These are phyloP conservation scores for Steatocranus sp. DNA, from an alignment of 2,797 vertebrate species.

Conservation along the genomic window DNA sequence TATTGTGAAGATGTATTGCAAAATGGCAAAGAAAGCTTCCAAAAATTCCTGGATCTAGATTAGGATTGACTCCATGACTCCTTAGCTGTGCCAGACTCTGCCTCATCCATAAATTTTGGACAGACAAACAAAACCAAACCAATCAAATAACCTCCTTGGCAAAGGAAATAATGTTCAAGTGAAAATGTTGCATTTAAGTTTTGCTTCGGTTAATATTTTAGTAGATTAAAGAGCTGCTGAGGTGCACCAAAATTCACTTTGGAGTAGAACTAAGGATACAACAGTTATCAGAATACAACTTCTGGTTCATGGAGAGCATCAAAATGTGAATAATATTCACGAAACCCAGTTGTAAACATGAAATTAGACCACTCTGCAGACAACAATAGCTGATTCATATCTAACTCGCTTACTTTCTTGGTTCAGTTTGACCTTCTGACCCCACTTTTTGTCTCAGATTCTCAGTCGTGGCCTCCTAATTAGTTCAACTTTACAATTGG, in stretches of 20 bases:
- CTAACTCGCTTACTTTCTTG: slow-evolving; percentile 6
- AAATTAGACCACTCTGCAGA: not conserved
- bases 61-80: not conserved
- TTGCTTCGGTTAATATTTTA: not conserved
- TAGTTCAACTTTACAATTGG: slow-evolving; percentile 45
- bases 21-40: not conserved
- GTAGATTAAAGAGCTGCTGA: not conserved
- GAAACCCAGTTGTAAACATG: not conserved
- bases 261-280: not conserved
- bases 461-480: slow-evolving; percentile 29
- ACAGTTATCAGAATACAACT: not conserved
- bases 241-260: not conserved
- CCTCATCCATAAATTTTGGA: not conserved
- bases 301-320: not conserved
- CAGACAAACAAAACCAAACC: not conserved
- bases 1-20: not conserved
- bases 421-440: slow-evolving; percentile 29
- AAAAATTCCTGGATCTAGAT: not conserved
- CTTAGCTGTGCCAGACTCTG: not conserved
- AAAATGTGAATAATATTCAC: not conserved
- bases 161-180: not conserved
- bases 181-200: not conserved
- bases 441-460: slow-evolving; percentile 26
- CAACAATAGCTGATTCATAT: slow-evolving; percentile 47
- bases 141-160: not conserved